These are phyloP conservation scores for Balanococcus diminutus DNA, from an alignment of 2,888 invertebrate species.

Conservation along the genomic window DNA sequence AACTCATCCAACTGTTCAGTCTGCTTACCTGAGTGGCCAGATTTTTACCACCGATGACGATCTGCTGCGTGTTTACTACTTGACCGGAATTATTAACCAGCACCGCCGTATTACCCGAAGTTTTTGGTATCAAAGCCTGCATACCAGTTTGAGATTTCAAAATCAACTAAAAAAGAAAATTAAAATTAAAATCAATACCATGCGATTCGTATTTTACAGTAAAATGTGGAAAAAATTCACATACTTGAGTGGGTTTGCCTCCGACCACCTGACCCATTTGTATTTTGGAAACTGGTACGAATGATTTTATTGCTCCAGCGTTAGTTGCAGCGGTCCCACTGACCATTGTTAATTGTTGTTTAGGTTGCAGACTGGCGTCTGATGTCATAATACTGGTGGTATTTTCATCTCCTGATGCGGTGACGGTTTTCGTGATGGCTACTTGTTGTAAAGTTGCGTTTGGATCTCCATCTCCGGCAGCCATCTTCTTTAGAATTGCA, in stretches of 20 bases:
- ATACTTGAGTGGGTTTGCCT: background rate
- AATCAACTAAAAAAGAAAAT: slow-evolving; percentile 4
- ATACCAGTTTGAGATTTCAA: slow-evolving; percentile 7
- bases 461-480: background rate
- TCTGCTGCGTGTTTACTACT: slow-evolving; percentile 25
- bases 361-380: background rate
- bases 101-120: background rate
- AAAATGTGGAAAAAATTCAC: background rate
- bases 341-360: slow-evolving; percentile 32
- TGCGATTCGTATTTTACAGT: background rate
- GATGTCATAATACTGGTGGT: background rate
- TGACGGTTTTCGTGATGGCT: background rate
- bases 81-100: slow-evolving; percentile 12
- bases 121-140: slow-evolving; percentile 34
- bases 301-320: background rate
- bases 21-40: slow-evolving; percentile 7
- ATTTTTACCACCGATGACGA: slow-evolving; percentile 31
- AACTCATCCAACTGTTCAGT: background rate
- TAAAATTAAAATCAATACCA: no score
- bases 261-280: background rate
- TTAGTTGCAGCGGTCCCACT: background rate
- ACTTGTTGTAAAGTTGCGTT: background rate
- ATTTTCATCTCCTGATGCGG: background rate
- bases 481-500: slow-evolving; percentile 38
- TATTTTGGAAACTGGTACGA: slow-evolving; percentile 41